Conservation (phyloP, 2,888 invertebrate species). For the Busseola fusca region DNA sequence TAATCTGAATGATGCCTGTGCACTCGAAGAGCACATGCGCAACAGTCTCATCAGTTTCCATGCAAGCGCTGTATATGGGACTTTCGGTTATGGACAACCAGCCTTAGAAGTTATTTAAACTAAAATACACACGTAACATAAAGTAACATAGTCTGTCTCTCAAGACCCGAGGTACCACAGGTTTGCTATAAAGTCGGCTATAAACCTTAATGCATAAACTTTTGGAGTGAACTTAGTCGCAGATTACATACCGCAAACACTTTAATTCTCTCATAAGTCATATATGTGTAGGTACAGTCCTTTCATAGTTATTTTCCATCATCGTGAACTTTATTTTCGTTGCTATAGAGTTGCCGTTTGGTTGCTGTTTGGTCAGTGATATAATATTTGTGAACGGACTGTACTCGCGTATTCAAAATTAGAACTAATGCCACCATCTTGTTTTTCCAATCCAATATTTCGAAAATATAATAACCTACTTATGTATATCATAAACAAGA, state of each 20-base stretch:
- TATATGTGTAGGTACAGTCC: background rate
- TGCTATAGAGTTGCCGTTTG: background rate
- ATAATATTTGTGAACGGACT: too few relatives aligned
- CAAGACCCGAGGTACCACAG: slow-evolving; percentile 18
- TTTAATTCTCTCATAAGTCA: slow-evolving; percentile 1
- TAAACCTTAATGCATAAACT: slow-evolving; percentile 25
- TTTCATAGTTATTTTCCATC: background rate
- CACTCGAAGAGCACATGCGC: too few relatives aligned
- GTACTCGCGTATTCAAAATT: background rate
- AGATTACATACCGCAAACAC: slow-evolving; percentile 22
- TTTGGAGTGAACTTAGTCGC: slow-evolving; percentile 6
- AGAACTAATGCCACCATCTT: background rate
- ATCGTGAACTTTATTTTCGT: background rate
- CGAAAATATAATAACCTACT: too few relatives aligned
- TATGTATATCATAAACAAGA: too few relatives aligned
- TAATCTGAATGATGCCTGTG: too few relatives aligned
- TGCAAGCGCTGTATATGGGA: too few relatives aligned
- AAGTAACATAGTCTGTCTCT: background rate
- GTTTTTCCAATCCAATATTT: background rate
- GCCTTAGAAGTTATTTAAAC: slow-evolving; percentile 15
- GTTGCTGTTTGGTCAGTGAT: background rate
- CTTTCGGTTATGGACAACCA: background rate
- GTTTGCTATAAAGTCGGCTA: slow-evolving; percentile 8
- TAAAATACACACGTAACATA: slow-evolving; percentile 15
- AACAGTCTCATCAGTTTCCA: too few relatives aligned